A percentile compares a stretch with the other conserved stretches of the same genome.
phyloP scores from a whole-genome alignment of 2,888 invertebrate species.

The Eupithecia inturbata region DNA sequence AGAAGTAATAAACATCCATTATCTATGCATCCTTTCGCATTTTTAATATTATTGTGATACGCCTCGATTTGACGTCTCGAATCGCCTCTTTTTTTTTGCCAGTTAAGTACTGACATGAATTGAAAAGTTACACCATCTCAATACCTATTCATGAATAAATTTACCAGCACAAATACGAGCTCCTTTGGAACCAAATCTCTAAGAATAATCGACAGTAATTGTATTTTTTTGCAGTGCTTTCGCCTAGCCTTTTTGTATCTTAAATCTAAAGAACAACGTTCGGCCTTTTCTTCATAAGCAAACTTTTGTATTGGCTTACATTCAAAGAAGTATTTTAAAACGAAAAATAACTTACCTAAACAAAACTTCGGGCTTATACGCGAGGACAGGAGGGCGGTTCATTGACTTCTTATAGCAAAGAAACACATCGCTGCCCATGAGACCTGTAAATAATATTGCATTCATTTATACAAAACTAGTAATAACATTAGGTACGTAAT shows the following conservation, averaged over 20 bases:
- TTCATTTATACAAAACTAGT: not conserved
- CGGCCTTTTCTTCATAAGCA: not conserved
- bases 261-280: not conserved
- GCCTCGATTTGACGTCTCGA: too few species aligned
- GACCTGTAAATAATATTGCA: slow-evolving; percentile 70
- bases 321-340: not conserved
- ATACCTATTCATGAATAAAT: not conserved
- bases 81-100: too few species aligned
- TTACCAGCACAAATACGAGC: not conserved
- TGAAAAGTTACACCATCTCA: too few species aligned
- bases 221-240: not conserved
- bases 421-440: slow-evolving; percentile 98
- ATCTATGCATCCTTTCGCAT: too few species aligned
- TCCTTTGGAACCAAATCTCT: not conserved
- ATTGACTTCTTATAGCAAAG: slow-evolving; percentile 99
- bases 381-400: slow-evolving; percentile 96
- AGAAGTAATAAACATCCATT: too few species aligned
- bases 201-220: not conserved
- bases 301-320: not conserved
- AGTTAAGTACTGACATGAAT: too few species aligned
- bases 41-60: too few species aligned
- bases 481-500: slow-evolving; percentile 2
- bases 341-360: slow-evolving; percentile 69
- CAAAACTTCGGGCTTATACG: slow-evolving; percentile 95
- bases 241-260: not conserved